Base-by-base conservation (phyloP, 2,888 invertebrate species). In the Monopis laevigella region DNA sequence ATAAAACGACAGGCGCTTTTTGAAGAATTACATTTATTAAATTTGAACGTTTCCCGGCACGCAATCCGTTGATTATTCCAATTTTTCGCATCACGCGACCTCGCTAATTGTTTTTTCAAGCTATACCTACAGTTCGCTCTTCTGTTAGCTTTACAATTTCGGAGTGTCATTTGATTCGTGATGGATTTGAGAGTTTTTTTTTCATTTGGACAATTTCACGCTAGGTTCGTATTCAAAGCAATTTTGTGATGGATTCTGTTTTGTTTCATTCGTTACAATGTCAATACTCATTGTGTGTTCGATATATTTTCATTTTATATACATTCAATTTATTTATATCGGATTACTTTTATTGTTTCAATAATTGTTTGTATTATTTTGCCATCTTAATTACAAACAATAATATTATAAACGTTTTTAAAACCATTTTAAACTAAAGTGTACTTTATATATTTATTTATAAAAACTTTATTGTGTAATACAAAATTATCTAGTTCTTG, bases 141-240 rank as follows among this genome's bases (percentile, higher is more conserved):
- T 68, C 70, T 69, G 69, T 72, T 67, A 65, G 69, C 66, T 74
- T 71, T 71, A 70, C 75, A 74, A 70, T 74, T 74, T 66, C 65
- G 70, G 72, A 74, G 72, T 74, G 75, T 74, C 74, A 72, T 75
- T 75, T 74, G 74, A 72, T 66, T 72, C 69, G 75, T 73, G 75
- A 75, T 75, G 74, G 72, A 69, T 72, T 72, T 65, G 61, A 66
- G 29, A 66, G 65, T 65, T 44, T 41, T 38, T 74, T 73, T 74
- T 74, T 38, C n/a, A 74, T 74, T 74, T 74, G 73, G 69, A 58
- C 73, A 73, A 75, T 75, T 75, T 75, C 75, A 74, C 72, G 75
- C 64, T 65, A 58, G 59, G 55, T 16, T 21, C 29, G 39, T 30
- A 39, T 17, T 29, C 38, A 35, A 21, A 55, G 58, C 18, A 36